Conservation (phyloP, 2,797 vertebrate genomes). For the Limosa lapponica region DNA sequence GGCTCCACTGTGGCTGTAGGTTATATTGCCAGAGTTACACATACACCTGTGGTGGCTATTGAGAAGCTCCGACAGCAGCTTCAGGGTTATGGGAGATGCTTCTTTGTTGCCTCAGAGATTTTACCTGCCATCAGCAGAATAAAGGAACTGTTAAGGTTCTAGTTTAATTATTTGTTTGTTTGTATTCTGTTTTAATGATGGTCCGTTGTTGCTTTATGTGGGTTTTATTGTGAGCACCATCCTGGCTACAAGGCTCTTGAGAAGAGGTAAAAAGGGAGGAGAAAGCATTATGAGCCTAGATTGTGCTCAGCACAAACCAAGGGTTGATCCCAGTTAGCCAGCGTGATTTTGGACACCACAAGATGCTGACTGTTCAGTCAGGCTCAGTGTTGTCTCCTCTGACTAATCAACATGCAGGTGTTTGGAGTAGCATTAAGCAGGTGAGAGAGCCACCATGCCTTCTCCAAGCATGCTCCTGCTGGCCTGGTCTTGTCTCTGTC, state of each 20-base stretch:
- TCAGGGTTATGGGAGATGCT: not conserved
- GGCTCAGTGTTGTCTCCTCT: not conserved
- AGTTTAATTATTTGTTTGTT: not conserved
- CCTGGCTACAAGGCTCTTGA: not conserved
- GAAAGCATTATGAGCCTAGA: not conserved
- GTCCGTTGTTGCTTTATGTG: not conserved
- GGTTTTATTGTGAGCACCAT: not conserved
- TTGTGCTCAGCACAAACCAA: not conserved
- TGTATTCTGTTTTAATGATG: not conserved
- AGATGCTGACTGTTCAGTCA: not conserved
- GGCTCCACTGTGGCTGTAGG: fast-evolving
- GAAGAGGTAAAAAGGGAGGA: not conserved
- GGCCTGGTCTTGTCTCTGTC: not conserved
- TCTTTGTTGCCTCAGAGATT: not conserved
- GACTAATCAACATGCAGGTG: fast-evolving
- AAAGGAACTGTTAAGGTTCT: not conserved
- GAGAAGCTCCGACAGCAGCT: not conserved
- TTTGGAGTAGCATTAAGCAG: not conserved
- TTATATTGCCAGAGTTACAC: not conserved
- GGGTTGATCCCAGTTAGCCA: not conserved
- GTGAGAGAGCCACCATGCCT: not conserved
- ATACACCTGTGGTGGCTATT: not conserved
- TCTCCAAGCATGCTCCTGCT: not conserved
- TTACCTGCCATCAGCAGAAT: not conserved
- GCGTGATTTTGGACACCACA: not conserved